Evolutionary conservation across 2,888 invertebrate genomes (phyloP).

Genomic region (Horisme vitalbata): DNA sequence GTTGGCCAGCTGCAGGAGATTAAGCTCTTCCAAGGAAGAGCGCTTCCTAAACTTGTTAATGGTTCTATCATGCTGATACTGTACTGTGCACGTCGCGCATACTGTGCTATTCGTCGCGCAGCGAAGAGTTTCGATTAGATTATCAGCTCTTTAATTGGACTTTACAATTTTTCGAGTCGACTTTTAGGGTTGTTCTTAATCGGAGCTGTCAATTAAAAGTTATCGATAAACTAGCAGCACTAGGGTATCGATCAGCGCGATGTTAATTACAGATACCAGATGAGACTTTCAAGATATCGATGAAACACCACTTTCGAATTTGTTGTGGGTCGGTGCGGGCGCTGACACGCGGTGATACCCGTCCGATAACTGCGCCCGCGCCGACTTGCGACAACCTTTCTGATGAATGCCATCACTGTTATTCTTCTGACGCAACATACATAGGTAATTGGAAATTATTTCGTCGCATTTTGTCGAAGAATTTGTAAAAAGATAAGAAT

Average conservation of each 20-base stretch:
- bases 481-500: slow-evolving; percentile 11
- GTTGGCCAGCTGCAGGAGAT: background rate
- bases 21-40: background rate
- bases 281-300: slow-evolving; percentile 17
- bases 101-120: background rate
- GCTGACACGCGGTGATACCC: slow-evolving; percentile 40
- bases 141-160: slow-evolving; percentile 37
- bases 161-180: slow-evolving; percentile 32
- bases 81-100: background rate
- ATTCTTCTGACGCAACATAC: slow-evolving; percentile 5
- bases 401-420: background rate
- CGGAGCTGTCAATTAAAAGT: slow-evolving; percentile 53
- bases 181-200: slow-evolving; percentile 43
- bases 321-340: slow-evolving; percentile 20
- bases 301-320: slow-evolving; percentile 34
- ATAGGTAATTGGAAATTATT: slow-evolving; percentile 7
- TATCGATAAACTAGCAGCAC: slow-evolving; percentile 41
- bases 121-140: slow-evolving; percentile 27
- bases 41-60: no score
- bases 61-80: background rate
- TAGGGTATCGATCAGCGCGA: slow-evolving; percentile 56
- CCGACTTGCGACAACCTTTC: background rate
- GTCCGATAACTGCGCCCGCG: background rate
- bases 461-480: slow-evolving; percentile 1
- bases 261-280: slow-evolving; percentile 65